Evolutionary conservation across 2,888 invertebrate species (phyloP).

Genomic region (Pemphredon lugubris): DNA sequence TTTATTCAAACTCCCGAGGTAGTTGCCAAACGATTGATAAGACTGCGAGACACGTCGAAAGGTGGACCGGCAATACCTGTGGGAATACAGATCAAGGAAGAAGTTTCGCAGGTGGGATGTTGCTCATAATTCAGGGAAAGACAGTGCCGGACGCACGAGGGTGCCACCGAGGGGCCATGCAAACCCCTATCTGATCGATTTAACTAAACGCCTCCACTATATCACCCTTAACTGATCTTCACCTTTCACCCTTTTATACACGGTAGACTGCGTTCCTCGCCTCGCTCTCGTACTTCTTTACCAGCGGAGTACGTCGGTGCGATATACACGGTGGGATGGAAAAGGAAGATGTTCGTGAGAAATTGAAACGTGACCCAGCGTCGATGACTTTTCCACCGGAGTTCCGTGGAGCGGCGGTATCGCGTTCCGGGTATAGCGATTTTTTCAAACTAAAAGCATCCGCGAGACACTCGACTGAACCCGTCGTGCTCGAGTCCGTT

Average conservation of each 20-base stretch:
- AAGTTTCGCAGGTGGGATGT: slow-evolving; percentile 45
- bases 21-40: too few relatives aligned
- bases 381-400: slow-evolving; percentile 16
- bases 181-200: slow-evolving; percentile 75
- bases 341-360: slow-evolving; percentile 37
- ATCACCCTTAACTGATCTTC: slow-evolving; percentile 77
- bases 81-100: slow-evolving; percentile 51
- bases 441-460: too few relatives aligned
- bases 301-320: slow-evolving; percentile 9
- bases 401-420: too few relatives aligned
- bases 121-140: slow-evolving; percentile 68
- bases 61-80: slow-evolving; percentile 6
- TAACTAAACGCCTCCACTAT: slow-evolving; percentile 74
- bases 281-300: slow-evolving; percentile 42
- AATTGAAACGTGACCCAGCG: slow-evolving; percentile 27
- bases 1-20: too few relatives aligned
- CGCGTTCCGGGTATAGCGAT: too few relatives aligned
- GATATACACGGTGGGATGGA: slow-evolving; percentile 15
- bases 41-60: background rate
- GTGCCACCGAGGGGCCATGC: slow-evolving; percentile 60
- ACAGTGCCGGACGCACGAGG: slow-evolving; percentile 57
- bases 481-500: too few relatives aligned
- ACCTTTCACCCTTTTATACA: slow-evolving; percentile 67
- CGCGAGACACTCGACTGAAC: too few relatives aligned
- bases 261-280: slow-evolving; percentile 43